Percentiles rank a stretch among this genome's conserved stretches.
These are phyloP conservation scores for Lepidocolaptes lacrymiger DNA, from an alignment of 2,797 vertebrate species.

Conservation along the genomic window DNA sequence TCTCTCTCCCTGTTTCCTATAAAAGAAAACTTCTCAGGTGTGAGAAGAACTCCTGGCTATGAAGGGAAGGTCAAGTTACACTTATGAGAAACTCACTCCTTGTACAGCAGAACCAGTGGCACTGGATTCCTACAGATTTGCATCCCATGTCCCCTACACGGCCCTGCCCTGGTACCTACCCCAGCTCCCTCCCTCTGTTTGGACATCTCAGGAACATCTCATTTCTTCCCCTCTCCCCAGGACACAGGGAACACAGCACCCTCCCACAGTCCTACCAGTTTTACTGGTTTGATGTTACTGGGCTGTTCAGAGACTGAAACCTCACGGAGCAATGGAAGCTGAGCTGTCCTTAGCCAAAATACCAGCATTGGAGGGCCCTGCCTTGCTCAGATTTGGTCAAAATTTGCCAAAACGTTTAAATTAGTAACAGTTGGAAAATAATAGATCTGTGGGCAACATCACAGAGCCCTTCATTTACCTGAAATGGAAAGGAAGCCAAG, in stretches of 20 bases:
- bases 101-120: not conserved
- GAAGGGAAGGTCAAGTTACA: not conserved
- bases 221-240: rapidly evolving
- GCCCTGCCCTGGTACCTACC: not conserved
- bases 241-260: not conserved
- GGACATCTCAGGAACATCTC: not conserved
- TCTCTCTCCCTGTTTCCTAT: not conserved
- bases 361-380: not conserved
- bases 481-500: not conserved
- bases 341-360: not conserved
- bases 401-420: not conserved
- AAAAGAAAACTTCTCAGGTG: not conserved
- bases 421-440: not conserved
- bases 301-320: not conserved
- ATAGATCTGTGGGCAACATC: not conserved
- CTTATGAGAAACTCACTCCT: not conserved
- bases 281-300: not conserved
- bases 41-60: not conserved
- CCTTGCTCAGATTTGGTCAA: not conserved
- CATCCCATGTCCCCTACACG: not conserved
- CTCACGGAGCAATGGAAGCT: not conserved
- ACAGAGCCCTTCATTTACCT: not conserved
- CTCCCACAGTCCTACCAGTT: conserved; percentile 10
- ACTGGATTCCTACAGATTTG: not conserved
- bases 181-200: not conserved